These are phyloP conservation scores for Labeo rohita DNA, from an alignment of 2,113 vertebrate genomes.

Conservation along the genomic window DNA sequence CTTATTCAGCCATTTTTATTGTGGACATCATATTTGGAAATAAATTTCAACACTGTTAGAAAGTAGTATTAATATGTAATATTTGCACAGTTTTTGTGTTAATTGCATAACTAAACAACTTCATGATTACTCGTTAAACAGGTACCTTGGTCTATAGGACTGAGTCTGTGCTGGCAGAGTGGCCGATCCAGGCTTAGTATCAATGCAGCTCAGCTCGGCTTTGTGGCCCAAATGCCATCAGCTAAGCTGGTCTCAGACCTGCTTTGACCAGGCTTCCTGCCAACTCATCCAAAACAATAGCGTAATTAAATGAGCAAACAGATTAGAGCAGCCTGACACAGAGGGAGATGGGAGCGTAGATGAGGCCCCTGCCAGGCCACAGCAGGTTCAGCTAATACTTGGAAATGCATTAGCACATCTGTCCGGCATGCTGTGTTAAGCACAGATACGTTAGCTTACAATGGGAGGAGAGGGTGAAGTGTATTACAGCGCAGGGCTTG, in stretches of 20 bases:
- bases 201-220: constrained; percentile 67
- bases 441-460: constrained; percentile 6
- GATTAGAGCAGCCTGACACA: constrained; percentile 69
- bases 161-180: background rate
- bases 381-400: constrained; percentile 66
- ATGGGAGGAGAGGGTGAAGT: constrained; percentile 9
- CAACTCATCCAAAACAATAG: constrained; percentile 67
- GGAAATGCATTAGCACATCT: constrained; percentile 66
- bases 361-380: constrained; percentile 62
- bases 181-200: constrained; percentile 51
- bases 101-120: background rate
- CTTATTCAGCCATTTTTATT: background rate
- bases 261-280: constrained; percentile 59
- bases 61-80: too few relatives aligned
- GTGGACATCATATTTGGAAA: background rate
- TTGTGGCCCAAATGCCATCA: constrained; percentile 66
- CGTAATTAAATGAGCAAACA: constrained; percentile 78
- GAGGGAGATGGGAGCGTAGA: constrained; percentile 56
- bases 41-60: too few relatives aligned
- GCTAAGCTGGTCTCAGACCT: constrained; percentile 71
- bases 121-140: background rate
- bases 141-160: background rate
- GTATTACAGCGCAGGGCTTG: constrained; percentile 13
- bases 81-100: background rate
- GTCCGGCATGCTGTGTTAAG: constrained; percentile 56